Conservation (phyloP, 2,888 invertebrate genomes). For the Eristalis tenax region DNA sequence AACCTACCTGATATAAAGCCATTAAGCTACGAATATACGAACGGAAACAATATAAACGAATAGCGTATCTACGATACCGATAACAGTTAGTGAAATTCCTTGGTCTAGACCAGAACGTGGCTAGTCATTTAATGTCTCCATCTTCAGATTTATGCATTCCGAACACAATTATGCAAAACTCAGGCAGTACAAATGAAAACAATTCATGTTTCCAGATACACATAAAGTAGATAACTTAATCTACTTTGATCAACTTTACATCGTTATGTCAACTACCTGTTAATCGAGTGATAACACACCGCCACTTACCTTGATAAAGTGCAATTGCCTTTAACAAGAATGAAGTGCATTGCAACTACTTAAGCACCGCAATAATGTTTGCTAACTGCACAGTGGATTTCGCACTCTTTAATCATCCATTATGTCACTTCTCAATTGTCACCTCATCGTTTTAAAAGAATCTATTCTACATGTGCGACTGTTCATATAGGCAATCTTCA, state of each 20-base stretch:
- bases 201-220: not conserved
- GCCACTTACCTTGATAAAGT: not conserved
- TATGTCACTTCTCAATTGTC: slow-evolving; percentile 4
- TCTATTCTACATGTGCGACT: not conserved
- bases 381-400: not conserved
- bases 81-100: too few relatives aligned
- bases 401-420: not conserved
- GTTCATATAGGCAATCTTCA: too few relatives aligned
- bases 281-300: not conserved
- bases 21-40: too few relatives aligned
- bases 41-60: too few relatives aligned
- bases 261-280: not conserved
- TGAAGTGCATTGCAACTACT: not conserved
- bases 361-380: not conserved
- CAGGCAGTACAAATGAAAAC: not conserved
- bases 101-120: too few relatives aligned
- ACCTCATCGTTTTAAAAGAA: slow-evolving; percentile 2
- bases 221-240: not conserved
- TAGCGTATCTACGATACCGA: too few relatives aligned
- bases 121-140: too few relatives aligned
- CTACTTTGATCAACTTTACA: not conserved
- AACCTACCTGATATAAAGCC: too few relatives aligned
- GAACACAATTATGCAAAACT: not conserved
- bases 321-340: not conserved
- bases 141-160: not conserved